phyloP scores from a whole-genome alignment of 2,797 vertebrate genomes.

The Petrocephalus schoutedeni region DNA sequence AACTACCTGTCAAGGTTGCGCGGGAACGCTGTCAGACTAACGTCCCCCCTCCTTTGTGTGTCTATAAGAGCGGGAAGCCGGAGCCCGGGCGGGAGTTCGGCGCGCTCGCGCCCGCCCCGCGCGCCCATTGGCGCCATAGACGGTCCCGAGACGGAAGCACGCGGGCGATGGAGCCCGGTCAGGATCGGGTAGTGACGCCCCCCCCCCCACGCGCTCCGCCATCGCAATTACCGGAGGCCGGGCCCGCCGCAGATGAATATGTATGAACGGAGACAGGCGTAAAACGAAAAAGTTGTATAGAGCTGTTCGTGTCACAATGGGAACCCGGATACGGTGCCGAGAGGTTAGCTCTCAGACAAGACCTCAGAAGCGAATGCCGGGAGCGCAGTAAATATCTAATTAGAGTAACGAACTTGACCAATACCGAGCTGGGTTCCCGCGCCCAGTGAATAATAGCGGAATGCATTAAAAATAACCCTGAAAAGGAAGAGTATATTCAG shows the following conservation, averaged over 20 bases:
- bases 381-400: background rate
- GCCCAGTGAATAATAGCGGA: background rate
- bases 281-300: slow-evolving; percentile 17
- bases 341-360: background rate
- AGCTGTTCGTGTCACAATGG: slow-evolving; percentile 2
- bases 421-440: background rate
- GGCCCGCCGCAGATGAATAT: background rate
- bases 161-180: background rate
- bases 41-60: slow-evolving; percentile 23
- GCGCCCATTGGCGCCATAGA: background rate
- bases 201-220: background rate
- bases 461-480: background rate
- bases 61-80: slow-evolving; percentile 13
- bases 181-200: background rate
- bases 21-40: slow-evolving; percentile 35
- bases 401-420: background rate
- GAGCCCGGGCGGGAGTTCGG: background rate
- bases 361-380: background rate
- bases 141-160: background rate
- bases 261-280: background rate
- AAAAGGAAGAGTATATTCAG: background rate
- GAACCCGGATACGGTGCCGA: background rate
- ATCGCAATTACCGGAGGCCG: slow-evolving; percentile 2
- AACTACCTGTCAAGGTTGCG: slow-evolving; percentile 38
- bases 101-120: background rate